A percentile compares a stretch with the other conserved stretches of the same genome.
These are phyloP conservation scores for Ellobius talpinus DNA, from an alignment of 2,113 vertebrate genomes.

Conservation along the genomic window DNA sequence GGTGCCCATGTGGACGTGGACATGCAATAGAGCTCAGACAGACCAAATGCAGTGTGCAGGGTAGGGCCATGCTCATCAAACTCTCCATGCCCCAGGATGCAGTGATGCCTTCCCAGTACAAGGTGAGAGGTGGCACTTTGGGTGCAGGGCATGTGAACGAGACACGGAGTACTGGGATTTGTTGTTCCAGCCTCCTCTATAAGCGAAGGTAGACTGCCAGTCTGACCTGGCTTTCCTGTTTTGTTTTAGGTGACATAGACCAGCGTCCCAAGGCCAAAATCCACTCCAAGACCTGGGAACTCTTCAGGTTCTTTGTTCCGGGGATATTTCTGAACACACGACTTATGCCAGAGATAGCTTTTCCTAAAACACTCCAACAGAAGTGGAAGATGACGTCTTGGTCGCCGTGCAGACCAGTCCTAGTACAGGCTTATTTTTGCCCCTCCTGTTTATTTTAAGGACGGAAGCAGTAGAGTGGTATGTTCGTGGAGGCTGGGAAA, in stretches of 20 bases:
- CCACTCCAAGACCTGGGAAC: not conserved
- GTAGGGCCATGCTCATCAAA: too few species aligned
- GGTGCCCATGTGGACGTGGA: not conserved
- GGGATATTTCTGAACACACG: not conserved
- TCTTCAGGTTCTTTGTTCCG: not conserved
- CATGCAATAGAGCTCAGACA: rapidly evolving
- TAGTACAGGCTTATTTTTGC: slow-evolving; percentile 1
- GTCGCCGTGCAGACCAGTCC: not conserved
- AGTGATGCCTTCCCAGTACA: not conserved
- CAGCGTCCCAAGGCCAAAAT: not conserved
- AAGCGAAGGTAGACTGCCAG: not conserved
- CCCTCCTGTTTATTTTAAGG: slow-evolving; percentile 41
- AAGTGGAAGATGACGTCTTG: not conserved
- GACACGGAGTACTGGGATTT: not conserved
- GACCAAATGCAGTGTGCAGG: too few species aligned
- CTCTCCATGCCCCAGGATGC: not conserved
- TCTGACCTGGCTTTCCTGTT: not conserved
- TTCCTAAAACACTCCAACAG: slow-evolving; percentile 39
- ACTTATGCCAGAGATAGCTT: not conserved
- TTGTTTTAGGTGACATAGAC: rapidly evolving
- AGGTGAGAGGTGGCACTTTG: not conserved
- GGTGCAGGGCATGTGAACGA: not conserved
- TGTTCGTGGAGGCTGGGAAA: slow-evolving; percentile 34
- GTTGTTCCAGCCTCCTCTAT: not conserved
- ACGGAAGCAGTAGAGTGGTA: not conserved